A percentile compares a stretch with the other conserved stretches of the same genome.
phyloP scores from a whole-genome alignment of 2,113 vertebrate species.

The Sphaerodactylus townsendi region DNA sequence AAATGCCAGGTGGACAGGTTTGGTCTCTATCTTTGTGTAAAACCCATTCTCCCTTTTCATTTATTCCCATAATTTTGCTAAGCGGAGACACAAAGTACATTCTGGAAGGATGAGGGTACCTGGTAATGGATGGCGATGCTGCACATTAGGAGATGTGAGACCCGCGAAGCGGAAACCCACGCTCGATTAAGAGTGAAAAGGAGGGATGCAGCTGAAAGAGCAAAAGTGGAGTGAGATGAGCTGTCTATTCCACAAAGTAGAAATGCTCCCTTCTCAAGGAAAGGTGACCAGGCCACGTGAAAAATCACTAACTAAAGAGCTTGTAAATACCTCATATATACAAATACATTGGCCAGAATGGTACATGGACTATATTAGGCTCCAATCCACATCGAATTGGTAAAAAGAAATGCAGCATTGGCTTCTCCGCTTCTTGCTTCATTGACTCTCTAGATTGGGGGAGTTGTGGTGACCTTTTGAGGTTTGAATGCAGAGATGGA shows the following conservation, averaged over 20 bases:
- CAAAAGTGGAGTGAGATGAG: slow-evolving; percentile 27
- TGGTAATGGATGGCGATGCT: slow-evolving; percentile 98
- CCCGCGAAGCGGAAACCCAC: no score
- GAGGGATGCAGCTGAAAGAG: slow-evolving; percentile 83
- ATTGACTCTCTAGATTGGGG: no score
- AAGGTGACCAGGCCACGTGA: background rate
- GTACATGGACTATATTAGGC: no score
- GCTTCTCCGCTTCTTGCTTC: no score
- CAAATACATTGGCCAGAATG: no score
- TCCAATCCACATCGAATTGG: no score
- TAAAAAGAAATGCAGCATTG: no score
- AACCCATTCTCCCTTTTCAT: background rate
- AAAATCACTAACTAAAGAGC: background rate
- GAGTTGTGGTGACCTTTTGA: no score
- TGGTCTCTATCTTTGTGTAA: background rate
- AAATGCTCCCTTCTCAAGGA: background rate
- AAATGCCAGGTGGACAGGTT: background rate
- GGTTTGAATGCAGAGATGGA: no score
- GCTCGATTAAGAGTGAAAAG: no score
- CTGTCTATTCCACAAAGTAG: slow-evolving; percentile 29
- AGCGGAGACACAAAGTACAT: background rate
- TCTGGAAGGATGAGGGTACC: slow-evolving; percentile 68
- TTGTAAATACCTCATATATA: background rate
- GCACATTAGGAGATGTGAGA: slow-evolving; percentile 92
- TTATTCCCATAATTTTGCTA: background rate